Percentiles rank a stretch among this genome's conserved stretches.
Conservation (phyloP, 2,797 vertebrate species). For the Lagothrix lagotricha region DNA sequence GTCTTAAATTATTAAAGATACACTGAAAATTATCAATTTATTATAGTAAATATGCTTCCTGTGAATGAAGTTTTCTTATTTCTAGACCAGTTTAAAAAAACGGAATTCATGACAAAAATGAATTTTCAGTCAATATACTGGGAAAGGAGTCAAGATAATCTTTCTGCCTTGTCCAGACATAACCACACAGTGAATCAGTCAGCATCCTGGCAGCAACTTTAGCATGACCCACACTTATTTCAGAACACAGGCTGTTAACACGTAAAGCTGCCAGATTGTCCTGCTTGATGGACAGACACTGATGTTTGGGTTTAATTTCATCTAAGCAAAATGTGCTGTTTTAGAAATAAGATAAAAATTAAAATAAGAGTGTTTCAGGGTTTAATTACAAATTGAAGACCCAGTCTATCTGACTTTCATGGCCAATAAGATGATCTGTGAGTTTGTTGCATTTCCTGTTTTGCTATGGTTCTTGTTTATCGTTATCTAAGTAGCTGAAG, state of each 20-base stretch:
- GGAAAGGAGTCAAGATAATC: slow-evolving; percentile 33
- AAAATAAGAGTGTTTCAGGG: not conserved
- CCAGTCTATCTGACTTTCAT: not conserved
- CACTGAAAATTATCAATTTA: not conserved
- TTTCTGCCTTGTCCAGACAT: not conserved
- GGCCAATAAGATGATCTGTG: not conserved
- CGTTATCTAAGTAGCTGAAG: not conserved
- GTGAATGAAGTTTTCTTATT: slow-evolving; percentile 16
- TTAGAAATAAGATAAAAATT: slow-evolving; percentile 10
- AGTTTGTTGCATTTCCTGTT: not conserved
- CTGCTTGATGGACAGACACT: not conserved
- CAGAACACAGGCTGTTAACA: not conserved
- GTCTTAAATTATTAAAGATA: not conserved
- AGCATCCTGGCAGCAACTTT: not conserved
- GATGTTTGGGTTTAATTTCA: not conserved
- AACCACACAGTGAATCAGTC: not conserved
- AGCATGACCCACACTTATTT: slow-evolving; percentile 10
- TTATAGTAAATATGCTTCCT: not conserved
- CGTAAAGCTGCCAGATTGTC: slow-evolving; percentile 9
- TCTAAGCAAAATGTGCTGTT: not conserved
- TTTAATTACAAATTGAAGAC: not conserved
- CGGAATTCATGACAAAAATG: slow-evolving; percentile 11
- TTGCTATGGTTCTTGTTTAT: not conserved
- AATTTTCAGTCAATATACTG: slow-evolving; percentile 25
- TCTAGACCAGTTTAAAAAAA: slow-evolving; percentile 13